A percentile compares a stretch with the other conserved stretches of the same genome.
These are phyloP conservation scores for Isoperla grammatica DNA, from an alignment of 2,888 invertebrate species.

Conservation along the genomic window DNA sequence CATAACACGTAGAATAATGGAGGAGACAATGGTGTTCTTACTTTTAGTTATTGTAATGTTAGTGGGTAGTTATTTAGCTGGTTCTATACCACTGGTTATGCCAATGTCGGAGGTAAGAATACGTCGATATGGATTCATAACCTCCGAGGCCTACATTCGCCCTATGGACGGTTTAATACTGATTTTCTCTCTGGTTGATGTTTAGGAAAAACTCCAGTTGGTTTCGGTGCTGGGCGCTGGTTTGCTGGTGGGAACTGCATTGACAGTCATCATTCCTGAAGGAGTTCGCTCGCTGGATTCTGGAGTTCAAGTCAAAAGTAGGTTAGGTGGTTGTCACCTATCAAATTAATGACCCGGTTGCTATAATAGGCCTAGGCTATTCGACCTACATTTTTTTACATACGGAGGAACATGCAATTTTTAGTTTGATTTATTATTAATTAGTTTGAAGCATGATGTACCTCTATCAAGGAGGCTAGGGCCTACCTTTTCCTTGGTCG, in stretches of 20 bases:
- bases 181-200: slow-evolving; percentile 35
- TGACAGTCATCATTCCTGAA: slow-evolving; percentile 98
- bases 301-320: slow-evolving; percentile 34
- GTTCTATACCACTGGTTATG: slow-evolving; percentile 90
- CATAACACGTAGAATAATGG: slow-evolving; percentile 52
- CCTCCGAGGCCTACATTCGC: background rate
- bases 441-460: too few species aligned
- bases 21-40: slow-evolving; percentile 76
- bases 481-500: too few species aligned
- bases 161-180: background rate
- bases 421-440: too few species aligned
- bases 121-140: background rate
- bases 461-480: too few species aligned
- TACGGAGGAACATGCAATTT: too few species aligned
- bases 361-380: too few species aligned
- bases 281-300: slow-evolving; percentile 78
- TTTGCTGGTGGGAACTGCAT: slow-evolving; percentile 91
- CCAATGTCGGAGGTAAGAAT: slow-evolving; percentile 88
- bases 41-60: slow-evolving; percentile 89
- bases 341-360: too few species aligned
- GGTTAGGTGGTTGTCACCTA: slow-evolving; percentile 3
- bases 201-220: slow-evolving; percentile 86
- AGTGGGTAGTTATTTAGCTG: slow-evolving; percentile 91
- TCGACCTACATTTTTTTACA: too few species aligned
- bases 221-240: slow-evolving; percentile 97